Evolutionary conservation across 2,888 invertebrate genomes (phyloP).

Genomic region (Drosophila eohydei): DNA sequence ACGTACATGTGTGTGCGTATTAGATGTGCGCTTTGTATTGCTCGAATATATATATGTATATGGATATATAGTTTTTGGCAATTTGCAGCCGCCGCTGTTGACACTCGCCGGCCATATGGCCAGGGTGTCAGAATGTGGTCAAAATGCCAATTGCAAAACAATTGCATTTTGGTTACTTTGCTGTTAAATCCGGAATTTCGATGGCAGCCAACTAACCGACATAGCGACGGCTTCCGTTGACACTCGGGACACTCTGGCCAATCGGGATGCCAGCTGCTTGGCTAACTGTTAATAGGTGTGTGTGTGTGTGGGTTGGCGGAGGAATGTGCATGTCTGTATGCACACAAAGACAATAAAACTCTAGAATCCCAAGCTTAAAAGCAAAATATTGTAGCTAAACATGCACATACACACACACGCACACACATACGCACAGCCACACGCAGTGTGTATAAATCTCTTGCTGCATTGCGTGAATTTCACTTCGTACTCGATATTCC

Average conservation of each 20-base stretch:
- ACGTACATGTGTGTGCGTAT: neutral
- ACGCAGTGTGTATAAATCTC: constrained; percentile 39
- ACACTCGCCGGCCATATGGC: constrained; percentile 70
- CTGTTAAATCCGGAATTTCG: constrained; percentile 80
- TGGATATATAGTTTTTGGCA: constrained; percentile 67
- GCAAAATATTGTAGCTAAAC: constrained; percentile 78
- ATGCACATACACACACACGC: neutral
- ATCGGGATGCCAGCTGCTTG: constrained; percentile 39
- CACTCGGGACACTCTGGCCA: constrained; percentile 44
- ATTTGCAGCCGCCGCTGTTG: constrained; percentile 72
- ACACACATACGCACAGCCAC: constrained; percentile 4
- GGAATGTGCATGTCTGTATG: constrained; percentile 6
- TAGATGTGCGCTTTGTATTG: neutral
- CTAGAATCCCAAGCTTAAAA: constrained; percentile 70
- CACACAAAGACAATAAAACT: constrained; percentile 58
- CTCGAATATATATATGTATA: constrained; percentile 14
- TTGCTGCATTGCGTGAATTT: constrained; percentile 53
- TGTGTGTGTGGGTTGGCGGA: neutral
- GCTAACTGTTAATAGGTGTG: constrained; percentile 9
- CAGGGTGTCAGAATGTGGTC: constrained; percentile 81
- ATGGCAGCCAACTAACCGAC: constrained; percentile 76
- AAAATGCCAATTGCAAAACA: constrained; percentile 83
- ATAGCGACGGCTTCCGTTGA: constrained; percentile 72
- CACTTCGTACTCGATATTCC: constrained; percentile 52
- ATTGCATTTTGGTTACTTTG: constrained; percentile 83